Conservation (phyloP, 2,888 invertebrate species). For the Luperina nickerlii region DNA sequence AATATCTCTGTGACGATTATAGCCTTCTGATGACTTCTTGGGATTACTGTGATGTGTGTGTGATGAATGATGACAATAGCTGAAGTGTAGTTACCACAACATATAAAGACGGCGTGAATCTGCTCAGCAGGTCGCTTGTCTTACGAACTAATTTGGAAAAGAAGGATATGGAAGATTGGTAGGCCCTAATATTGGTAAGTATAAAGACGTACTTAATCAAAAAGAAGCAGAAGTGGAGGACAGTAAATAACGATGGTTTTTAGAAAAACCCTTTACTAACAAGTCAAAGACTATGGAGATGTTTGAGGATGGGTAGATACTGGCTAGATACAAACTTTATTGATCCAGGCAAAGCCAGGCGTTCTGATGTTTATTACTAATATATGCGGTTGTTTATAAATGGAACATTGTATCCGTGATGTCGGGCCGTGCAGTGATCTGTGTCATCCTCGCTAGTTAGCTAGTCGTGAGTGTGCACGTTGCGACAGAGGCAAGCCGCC, state of each 20-base stretch:
- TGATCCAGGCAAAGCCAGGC: constrained; percentile 38
- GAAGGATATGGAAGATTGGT: neutral
- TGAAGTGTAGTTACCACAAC: neutral
- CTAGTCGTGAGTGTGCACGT: constrained; percentile 72
- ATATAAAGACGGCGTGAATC: neutral
- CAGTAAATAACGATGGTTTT: neutral
- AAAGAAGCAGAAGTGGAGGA: neutral
- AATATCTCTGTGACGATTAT: neutral
- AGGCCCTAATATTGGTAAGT: neutral
- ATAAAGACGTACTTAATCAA: neutral
- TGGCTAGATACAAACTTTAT: neutral
- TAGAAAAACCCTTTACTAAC: neutral
- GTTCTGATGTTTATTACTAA: constrained; percentile 53
- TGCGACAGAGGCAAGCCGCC: constrained; percentile 70
- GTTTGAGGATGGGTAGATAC: too few species aligned
- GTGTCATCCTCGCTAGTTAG: constrained; percentile 78
- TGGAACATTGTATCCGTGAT: constrained; percentile 76
- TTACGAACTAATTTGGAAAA: neutral
- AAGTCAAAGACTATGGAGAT: neutral
- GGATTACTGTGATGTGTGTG: neutral
- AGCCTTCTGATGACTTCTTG: constrained; percentile 1
- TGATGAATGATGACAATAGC: constrained; percentile 6
- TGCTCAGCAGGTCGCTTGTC: too few species aligned
- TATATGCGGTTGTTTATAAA: constrained; percentile 64
- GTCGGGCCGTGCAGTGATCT: constrained; percentile 73